phyloP scores from a whole-genome alignment of 1,140 invertebrate species.

The Colletes gigas region DNA sequence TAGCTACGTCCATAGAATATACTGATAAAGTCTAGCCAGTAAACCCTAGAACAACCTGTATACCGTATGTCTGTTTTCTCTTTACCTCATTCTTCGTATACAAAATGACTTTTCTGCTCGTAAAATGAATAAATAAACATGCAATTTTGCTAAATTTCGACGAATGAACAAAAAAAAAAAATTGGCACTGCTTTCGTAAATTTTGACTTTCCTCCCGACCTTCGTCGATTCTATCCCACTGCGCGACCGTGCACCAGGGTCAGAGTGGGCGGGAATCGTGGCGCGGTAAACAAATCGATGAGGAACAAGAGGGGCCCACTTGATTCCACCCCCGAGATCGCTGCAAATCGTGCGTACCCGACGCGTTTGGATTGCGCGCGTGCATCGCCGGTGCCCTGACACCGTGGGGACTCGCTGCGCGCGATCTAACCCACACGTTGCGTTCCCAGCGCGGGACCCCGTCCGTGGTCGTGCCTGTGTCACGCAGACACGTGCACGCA shows the following conservation, averaged over 20 bases:
- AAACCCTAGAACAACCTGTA: no score
- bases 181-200: no score
- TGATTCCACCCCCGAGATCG: constrained; percentile 43
- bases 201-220: no score
- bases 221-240: no score
- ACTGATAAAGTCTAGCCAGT: no score
- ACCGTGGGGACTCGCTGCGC: constrained; percentile 30
- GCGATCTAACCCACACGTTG: constrained; percentile 13
- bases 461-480: constrained; percentile 18
- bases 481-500: constrained; percentile 50
- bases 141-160: no score
- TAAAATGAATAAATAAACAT: no score
- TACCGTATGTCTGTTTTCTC: no score
- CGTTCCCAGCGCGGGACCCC: constrained; percentile 8
- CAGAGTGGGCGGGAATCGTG: background rate
- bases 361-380: constrained; percentile 36
- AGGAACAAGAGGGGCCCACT: constrained; percentile 33
- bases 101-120: no score
- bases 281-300: constrained; percentile 42
- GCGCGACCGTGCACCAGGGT: background rate
- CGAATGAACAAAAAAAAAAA: no score
- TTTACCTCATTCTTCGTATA: no score
- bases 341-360: constrained; percentile 1
- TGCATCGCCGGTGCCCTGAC: constrained; percentile 2
- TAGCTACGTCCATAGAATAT: no score